Evolutionary conservation across 2,797 vertebrate genomes (phyloP).

Genomic region (Pagetopsis macropterus): DNA sequence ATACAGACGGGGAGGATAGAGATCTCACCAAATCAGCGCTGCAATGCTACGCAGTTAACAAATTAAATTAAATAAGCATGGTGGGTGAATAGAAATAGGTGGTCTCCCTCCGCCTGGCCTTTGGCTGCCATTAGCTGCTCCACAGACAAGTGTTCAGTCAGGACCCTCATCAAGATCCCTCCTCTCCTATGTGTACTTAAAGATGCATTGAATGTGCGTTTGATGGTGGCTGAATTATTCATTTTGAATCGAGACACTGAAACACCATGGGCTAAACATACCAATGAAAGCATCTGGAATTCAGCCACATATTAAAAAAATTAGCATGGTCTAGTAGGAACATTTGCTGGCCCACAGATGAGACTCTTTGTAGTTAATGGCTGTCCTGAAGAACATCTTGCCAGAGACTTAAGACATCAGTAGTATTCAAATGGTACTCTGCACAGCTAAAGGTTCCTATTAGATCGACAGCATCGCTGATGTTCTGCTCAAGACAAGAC

Average conservation of each 20-base stretch:
- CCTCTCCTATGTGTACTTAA: constrained; percentile 72
- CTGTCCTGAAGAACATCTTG: constrained; percentile 74
- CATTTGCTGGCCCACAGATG: constrained; percentile 76
- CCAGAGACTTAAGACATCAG: constrained; percentile 79
- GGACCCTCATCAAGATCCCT: constrained; percentile 76
- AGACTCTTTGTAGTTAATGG: constrained; percentile 84
- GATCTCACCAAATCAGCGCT: constrained; percentile 67
- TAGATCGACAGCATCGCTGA: constrained; percentile 76
- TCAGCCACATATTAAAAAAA: constrained; percentile 81
- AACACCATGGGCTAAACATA: constrained; percentile 80
- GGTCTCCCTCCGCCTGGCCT: constrained; percentile 70
- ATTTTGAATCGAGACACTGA: constrained; percentile 78
- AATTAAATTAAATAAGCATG: constrained; percentile 67
- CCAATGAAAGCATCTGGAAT: constrained; percentile 75
- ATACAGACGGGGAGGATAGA: constrained; percentile 50
- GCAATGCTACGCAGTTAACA: constrained; percentile 74
- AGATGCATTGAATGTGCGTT: constrained; percentile 78
- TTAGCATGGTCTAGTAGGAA: constrained; percentile 78
- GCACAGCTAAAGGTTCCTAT: constrained; percentile 70
- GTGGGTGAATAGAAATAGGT: constrained; percentile 70
- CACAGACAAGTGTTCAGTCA: constrained; percentile 65
- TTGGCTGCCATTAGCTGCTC: constrained; percentile 75
- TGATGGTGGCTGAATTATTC: constrained; percentile 84
- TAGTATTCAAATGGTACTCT: constrained; percentile 79
- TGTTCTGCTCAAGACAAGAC: constrained; percentile 63